A percentile compares a stretch with the other conserved stretches of the same genome.
Evolutionary conservation across 2,888 invertebrate species (phyloP).

Genomic region (Pycnomerus fuliginosus): DNA sequence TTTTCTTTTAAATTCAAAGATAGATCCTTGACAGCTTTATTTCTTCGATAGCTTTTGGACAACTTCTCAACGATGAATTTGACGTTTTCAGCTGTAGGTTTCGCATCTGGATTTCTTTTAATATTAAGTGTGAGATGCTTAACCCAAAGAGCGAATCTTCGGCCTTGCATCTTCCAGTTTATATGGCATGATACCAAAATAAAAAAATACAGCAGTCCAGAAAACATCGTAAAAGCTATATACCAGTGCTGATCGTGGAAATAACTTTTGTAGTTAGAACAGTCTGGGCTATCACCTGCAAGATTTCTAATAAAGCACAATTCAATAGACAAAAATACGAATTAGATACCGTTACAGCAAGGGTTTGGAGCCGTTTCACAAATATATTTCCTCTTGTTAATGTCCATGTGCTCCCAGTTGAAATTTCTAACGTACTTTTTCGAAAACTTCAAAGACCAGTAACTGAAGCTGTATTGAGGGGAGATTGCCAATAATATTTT

Average conservation of each 20-base stretch:
- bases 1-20: slow-evolving; percentile 67
- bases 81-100: slow-evolving; percentile 14
- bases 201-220: no score
- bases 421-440: slow-evolving; percentile 42
- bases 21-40: slow-evolving; percentile 53
- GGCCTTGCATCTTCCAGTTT: no score
- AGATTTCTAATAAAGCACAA: no score
- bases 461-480: slow-evolving; percentile 47
- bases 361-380: slow-evolving; percentile 37
- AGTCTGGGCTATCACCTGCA: no score
- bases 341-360: slow-evolving; percentile 43
- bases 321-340: slow-evolving; percentile 1
- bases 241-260: no score
- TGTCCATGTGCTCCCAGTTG: slow-evolving; percentile 43
- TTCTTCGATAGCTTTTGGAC: slow-evolving; percentile 29
- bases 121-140: no score
- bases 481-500: slow-evolving; percentile 33
- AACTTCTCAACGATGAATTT: slow-evolving; percentile 32
- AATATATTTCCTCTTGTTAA: slow-evolving; percentile 18
- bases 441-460: slow-evolving; percentile 37
- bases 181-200: no score
- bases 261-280: slow-evolving; percentile 2
- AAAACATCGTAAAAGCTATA: no score
- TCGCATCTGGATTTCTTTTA: no score
- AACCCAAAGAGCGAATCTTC: no score